Evolutionary conservation across 2,888 invertebrate genomes (phyloP).

Genomic region (Autographa gamma): DNA sequence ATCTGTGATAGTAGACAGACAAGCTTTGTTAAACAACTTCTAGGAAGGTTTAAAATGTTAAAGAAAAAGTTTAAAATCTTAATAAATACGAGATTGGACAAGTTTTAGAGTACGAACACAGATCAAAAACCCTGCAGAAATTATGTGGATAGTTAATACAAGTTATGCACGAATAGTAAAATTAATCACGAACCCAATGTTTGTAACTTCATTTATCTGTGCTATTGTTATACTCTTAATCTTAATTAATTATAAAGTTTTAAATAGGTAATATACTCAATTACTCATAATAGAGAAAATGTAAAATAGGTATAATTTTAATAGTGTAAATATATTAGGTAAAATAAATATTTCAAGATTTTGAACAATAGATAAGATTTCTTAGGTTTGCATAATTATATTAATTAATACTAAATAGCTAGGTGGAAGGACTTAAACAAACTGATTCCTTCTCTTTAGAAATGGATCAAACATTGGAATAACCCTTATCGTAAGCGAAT

Average conservation of each 20-base stretch:
- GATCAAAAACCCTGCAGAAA: constrained; percentile 74
- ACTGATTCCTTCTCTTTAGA: constrained; percentile 21
- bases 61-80: constrained; percentile 44
- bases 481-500: constrained; percentile 51
- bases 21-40: constrained; percentile 32
- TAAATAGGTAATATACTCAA: constrained; percentile 45
- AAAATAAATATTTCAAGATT: constrained; percentile 54
- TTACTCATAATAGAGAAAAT: constrained; percentile 52
- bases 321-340: constrained; percentile 58
- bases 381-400: constrained; percentile 49
- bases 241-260: constrained; percentile 45
- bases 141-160: constrained; percentile 55
- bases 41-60: constrained; percentile 18
- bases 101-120: constrained; percentile 73
- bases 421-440: constrained; percentile 38
- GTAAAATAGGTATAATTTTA: constrained; percentile 53
- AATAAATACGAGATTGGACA: constrained; percentile 64
- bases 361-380: constrained; percentile 55
- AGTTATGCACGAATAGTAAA: constrained; percentile 28
- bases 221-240: constrained; percentile 45
- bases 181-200: constrained; percentile 39
- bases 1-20: constrained; percentile 24
- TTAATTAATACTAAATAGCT: constrained; percentile 20
- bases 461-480: constrained; percentile 36
- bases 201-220: constrained; percentile 37